These are phyloP conservation scores for Nymphicus hollandicus DNA, from an alignment of 2,113 vertebrate species.

Conservation along the genomic window DNA sequence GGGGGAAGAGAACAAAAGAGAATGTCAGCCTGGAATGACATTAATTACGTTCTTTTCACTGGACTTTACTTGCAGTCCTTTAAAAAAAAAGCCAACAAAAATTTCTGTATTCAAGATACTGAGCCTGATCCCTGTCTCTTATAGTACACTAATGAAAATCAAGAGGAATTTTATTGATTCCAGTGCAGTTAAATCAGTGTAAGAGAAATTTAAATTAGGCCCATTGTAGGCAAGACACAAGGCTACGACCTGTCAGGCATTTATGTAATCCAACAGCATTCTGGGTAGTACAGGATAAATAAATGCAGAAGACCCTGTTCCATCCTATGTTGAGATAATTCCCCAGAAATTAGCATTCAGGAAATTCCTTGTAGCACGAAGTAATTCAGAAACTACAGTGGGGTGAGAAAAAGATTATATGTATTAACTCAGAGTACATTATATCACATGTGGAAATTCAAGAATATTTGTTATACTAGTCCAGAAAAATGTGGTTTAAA, in stretches of 20 bases:
- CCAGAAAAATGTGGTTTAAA: neutral
- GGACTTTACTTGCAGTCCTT: neutral
- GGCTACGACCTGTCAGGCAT: neutral
- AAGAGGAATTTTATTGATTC: slow-evolving; percentile 24
- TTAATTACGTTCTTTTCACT: slow-evolving; percentile 42
- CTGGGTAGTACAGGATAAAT: neutral
- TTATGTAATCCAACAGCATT: neutral
- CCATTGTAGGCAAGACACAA: neutral
- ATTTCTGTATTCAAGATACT: neutral
- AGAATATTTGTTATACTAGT: neutral
- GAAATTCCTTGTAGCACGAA: neutral
- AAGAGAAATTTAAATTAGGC: slow-evolving; percentile 35
- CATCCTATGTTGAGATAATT: neutral
- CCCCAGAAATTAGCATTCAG: neutral
- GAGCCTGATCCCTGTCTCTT: neutral
- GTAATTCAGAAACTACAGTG: neutral
- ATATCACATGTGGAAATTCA: neutral
- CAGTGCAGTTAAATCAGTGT: neutral
- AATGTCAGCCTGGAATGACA: neutral
- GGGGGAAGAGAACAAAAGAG: neutral
- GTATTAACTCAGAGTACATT: neutral
- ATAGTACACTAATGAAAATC: neutral
- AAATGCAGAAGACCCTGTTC: neutral
- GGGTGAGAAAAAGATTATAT: neutral
- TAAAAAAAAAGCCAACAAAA: neutral